These are phyloP conservation scores for Prorops nasuta DNA, from an alignment of 1,140 invertebrate genomes.

Conservation along the genomic window DNA sequence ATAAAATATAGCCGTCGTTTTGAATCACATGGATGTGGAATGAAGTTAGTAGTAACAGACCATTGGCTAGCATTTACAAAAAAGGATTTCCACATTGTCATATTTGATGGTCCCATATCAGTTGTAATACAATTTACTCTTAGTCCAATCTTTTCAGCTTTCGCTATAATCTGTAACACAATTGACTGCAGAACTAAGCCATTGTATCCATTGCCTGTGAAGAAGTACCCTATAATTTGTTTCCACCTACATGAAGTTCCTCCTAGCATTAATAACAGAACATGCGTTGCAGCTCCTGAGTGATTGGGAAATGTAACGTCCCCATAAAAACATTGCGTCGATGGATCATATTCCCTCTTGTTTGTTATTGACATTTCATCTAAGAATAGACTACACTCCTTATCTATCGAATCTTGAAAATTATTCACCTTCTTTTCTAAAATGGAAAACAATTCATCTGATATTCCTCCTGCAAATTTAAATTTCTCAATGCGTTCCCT, in stretches of 20 bases:
- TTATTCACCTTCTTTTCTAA: no score
- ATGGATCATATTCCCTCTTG: no score
- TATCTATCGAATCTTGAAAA: no score
- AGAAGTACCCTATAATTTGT: constrained; percentile 16
- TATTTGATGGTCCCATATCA: constrained; percentile 11
- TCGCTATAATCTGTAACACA: no score
- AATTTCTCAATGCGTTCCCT: no score
- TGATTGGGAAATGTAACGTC: constrained; percentile 11
- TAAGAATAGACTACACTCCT: no score
- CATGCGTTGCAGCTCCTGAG: constrained; percentile 9
- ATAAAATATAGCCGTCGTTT: not conserved
- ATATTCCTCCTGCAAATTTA: no score
- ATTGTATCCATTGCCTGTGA: constrained; percentile 8
- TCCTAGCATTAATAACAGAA: constrained; percentile 16
- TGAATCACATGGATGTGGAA: not conserved
- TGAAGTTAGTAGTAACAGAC: no score
- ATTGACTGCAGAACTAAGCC: constrained; percentile 2
- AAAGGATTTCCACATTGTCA: constrained; percentile 1
- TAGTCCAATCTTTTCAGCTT: constrained; percentile 4
- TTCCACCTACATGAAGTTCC: constrained; percentile 16
- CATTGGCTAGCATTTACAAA: not conserved
- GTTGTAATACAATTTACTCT: constrained; percentile 1
- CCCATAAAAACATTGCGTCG: constrained; percentile 8
- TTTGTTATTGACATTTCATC: no score
- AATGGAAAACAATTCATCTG: no score